Evolutionary conservation across 2,888 invertebrate species (phyloP).

Genomic region (Euzetes globulus): DNA sequence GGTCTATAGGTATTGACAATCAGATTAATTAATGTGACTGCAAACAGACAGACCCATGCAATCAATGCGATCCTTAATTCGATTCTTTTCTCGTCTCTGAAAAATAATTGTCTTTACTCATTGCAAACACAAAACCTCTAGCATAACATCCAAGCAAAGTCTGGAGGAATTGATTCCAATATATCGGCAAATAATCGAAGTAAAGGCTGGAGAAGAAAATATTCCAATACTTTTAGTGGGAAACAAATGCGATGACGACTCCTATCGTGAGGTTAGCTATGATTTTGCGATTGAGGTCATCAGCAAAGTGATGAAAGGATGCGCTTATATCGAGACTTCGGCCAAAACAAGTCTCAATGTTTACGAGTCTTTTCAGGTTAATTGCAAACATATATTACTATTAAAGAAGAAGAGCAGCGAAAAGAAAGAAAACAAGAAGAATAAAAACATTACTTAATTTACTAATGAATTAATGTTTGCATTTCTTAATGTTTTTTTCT

Average conservation of each 20-base stretch:
- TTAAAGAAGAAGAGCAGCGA: not conserved
- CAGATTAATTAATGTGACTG: no score
- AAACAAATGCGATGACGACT: constrained; percentile 95
- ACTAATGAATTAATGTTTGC: not conserved
- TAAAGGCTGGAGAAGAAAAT: constrained; percentile 53
- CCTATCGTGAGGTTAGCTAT: constrained; percentile 61
- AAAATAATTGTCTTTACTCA: constrained; percentile 3
- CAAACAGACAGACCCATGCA: not conserved
- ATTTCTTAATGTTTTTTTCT: constrained; percentile 9
- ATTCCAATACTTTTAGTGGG: constrained; percentile 97
- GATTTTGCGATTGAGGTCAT: constrained; percentile 80
- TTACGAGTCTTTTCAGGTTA: constrained; percentile 71
- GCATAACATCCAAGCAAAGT: constrained; percentile 86
- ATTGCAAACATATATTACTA: constrained; percentile 8
- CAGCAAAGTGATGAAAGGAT: constrained; percentile 52
- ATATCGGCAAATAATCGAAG: constrained; percentile 78
- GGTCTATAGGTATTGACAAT: constrained; percentile 53
- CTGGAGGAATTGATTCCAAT: constrained; percentile 94
- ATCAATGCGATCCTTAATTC: not conserved
- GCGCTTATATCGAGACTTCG: constrained; percentile 97
- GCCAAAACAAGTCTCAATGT: constrained; percentile 99
- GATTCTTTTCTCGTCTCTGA: not conserved
- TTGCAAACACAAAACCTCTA: constrained; percentile 60
- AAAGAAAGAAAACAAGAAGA: not conserved
- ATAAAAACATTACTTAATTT: not conserved